Evolutionary conservation across 2,797 vertebrate species (phyloP), one percentile per base, ranked within the genome.

Genomic region (Amniataba percoides): DNA sequence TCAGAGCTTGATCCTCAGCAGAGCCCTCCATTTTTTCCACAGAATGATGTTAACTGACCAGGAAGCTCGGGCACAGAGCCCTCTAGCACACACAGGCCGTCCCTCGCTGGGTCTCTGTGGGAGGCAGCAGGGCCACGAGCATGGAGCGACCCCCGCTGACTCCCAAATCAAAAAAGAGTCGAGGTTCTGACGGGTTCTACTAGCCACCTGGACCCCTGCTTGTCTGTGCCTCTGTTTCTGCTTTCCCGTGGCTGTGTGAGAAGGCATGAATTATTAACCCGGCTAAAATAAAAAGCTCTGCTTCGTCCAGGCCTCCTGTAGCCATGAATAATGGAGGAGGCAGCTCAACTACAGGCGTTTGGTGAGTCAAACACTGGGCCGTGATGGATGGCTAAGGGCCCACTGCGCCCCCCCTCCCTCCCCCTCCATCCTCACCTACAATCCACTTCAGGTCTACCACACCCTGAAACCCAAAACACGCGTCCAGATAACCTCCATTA

Each of bases 261-360:
- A 81, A 88, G 84, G 71, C 89, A 95, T 96, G 93, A 94, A 96
- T 96, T 96, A 96, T 96, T 96, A 95, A 96, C 93, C 90, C 45
- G 81, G 88, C 92, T 93, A 95, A 95, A 95, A 95, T 95, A 95
- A 96, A 96, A 95, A 93, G 92, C 91, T 91, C 88, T 91, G 87
- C 94, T 92, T 93, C 80, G 82, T 91, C 91, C 92, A 88, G 83
- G 85, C 90, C 95, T 94, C 90, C 92, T 91, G 90, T 89, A 92
- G 77, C 77, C 82, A 95, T 96, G 94, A 95, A 96, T 96, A 95
- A 96, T 96, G 92, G 92, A 96, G 57, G 78, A 93, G 84, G 87
- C 65, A 86, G 92, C 94, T 95, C 88, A 93, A 94, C 91, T 90
- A 91, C 93, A 92, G 90, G 91, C 90, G 62, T 94, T 95, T 94